Evolutionary conservation across 2,113 vertebrate species (phyloP).

Genomic region (Falco punctatus): DNA sequence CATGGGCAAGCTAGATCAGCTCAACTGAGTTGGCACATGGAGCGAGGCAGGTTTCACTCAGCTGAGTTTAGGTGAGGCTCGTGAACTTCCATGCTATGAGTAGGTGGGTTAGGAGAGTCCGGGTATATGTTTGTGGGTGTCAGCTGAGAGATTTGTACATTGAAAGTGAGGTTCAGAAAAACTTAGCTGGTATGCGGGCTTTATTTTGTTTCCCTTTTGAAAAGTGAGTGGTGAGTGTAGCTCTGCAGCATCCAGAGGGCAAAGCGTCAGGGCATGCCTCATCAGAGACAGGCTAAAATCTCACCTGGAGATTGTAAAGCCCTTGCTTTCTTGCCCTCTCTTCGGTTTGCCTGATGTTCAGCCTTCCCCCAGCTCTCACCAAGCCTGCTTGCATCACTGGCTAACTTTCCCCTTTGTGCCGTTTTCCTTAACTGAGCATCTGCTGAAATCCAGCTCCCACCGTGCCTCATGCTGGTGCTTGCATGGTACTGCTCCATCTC

Average conservation of each 20-base stretch:
- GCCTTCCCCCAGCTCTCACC: not conserved
- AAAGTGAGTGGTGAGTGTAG: not conserved
- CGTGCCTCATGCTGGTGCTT: fast-evolving
- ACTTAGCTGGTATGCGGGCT: not conserved
- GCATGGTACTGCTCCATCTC: fast-evolving
- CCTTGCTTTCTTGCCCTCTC: not conserved
- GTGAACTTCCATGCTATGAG: not conserved
- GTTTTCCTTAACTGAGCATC: not conserved
- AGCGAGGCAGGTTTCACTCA: not conserved
- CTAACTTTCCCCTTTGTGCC: not conserved
- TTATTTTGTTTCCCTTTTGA: constrained; percentile 33
- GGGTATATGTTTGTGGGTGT: not conserved
- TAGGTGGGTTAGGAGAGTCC: not conserved
- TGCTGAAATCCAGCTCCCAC: not conserved
- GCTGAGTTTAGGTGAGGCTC: not conserved
- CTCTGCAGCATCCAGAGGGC: not conserved
- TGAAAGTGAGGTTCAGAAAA: not conserved
- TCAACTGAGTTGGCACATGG: not conserved
- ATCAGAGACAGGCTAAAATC: not conserved
- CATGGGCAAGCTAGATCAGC: not conserved
- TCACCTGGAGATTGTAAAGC: not conserved
- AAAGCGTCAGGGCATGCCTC: not conserved
- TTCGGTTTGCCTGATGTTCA: not conserved
- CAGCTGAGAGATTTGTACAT: not conserved
- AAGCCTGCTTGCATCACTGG: not conserved